Percentiles rank a stretch among this genome's conserved stretches.
Evolutionary conservation across 2,888 invertebrate genomes (phyloP).

Genomic region (Tanaodytes sp.): DNA sequence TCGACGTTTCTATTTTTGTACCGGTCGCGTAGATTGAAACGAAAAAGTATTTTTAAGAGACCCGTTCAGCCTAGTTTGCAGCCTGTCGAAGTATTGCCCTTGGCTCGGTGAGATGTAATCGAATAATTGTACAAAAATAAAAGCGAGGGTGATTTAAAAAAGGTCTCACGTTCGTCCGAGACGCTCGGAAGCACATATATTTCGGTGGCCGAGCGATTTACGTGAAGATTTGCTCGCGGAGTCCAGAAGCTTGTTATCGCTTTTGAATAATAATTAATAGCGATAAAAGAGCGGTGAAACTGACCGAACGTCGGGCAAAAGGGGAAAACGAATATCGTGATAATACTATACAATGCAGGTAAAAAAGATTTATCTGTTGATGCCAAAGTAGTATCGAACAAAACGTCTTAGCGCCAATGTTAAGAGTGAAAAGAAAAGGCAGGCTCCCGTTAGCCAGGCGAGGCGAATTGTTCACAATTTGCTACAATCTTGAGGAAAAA

Average conservation of each 20-base stretch:
- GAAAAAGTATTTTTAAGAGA: too few species aligned
- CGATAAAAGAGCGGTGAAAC: conserved; percentile 26
- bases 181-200: conserved; percentile 52
- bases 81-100: too few species aligned
- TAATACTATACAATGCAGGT: conserved; percentile 31
- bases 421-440: conserved; percentile 45
- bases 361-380: conserved; percentile 32
- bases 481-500: conserved; percentile 53
- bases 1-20: too few species aligned
- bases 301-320: conserved; percentile 8
- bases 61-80: too few species aligned
- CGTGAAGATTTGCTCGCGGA: conserved; percentile 48
- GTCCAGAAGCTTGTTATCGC: conserved; percentile 45
- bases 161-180: conserved; percentile 57
- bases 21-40: too few species aligned
- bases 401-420: conserved; percentile 40
- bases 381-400: conserved; percentile 44
- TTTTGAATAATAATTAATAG: conserved; percentile 52
- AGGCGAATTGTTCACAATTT: conserved; percentile 55
- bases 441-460: conserved; percentile 42
- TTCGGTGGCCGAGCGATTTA: conserved; percentile 55
- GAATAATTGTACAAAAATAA: too few species aligned
- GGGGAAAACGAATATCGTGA: conserved; percentile 25
- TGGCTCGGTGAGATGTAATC: too few species aligned
- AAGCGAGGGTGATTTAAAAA: conserved; percentile 54